These are phyloP conservation scores for Teinopalpus imperialis DNA, from an alignment of 2,888 invertebrate species.

Conservation along the genomic window DNA sequence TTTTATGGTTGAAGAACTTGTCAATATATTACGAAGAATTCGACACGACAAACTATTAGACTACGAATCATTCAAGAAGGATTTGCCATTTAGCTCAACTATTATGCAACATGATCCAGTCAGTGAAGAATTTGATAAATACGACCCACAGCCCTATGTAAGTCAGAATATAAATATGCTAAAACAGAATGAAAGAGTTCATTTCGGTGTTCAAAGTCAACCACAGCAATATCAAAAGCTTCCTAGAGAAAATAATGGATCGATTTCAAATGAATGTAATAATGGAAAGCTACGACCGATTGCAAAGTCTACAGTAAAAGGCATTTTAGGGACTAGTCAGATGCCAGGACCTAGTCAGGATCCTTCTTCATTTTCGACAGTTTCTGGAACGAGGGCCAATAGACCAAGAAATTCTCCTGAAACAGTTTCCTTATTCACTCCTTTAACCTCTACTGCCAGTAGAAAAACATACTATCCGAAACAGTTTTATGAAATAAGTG, in stretches of 20 bases:
- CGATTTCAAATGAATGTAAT: neutral
- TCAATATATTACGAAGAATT: conserved; percentile 36
- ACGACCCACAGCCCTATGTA: neutral
- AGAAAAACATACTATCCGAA: neutral
- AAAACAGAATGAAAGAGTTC: neutral
- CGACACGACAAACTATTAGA: conserved; percentile 23
- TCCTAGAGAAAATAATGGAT: neutral
- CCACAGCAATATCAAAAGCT: neutral
- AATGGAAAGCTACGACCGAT: conserved; percentile 12
- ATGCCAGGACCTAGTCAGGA: conserved; percentile 33
- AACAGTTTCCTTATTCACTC: conserved; percentile 5
- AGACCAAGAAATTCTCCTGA: conserved; percentile 1
- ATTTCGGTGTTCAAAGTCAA: conserved; percentile 1
- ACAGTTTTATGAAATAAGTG: conserved; percentile 7
- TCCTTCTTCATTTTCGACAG: neutral
- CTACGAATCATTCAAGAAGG: conserved; percentile 34
- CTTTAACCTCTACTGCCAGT: neutral
- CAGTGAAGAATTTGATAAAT: neutral
- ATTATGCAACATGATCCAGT: neutral
- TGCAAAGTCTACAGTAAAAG: conserved; percentile 27
- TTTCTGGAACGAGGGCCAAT: neutral
- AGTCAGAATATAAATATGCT: neutral
- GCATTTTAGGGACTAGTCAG: conserved; percentile 35
- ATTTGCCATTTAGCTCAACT: conserved; percentile 32
- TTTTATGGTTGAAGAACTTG: conserved; percentile 41